Conservation (phyloP, 2,113 vertebrate genomes). For the Grammomys surdaster region DNA sequence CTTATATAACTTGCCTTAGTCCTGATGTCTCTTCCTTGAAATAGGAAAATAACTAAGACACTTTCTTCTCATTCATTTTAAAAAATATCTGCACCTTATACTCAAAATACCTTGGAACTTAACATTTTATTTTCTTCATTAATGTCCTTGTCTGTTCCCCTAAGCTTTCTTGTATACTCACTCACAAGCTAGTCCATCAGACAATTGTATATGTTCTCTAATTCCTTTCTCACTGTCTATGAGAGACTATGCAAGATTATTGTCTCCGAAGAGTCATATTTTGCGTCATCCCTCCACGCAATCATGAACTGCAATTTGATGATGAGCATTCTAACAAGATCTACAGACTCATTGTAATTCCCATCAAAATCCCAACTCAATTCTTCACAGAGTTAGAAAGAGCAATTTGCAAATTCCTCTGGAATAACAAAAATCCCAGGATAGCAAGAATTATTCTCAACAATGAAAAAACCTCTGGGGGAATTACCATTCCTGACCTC, state of each 20-base stretch:
- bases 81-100: neutral
- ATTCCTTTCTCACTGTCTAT: neutral
- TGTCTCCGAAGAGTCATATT: neutral
- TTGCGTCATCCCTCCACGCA: neutral
- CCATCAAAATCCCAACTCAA: no score
- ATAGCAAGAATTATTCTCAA: no score
- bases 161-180: neutral
- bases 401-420: no score
- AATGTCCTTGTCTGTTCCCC: neutral
- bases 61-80: neutral
- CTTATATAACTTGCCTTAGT: neutral
- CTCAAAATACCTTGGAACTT: neutral
- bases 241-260: neutral
- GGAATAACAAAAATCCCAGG: no score
- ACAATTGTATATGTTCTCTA: neutral
- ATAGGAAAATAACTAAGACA: no score
- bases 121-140: neutral
- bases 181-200: neutral
- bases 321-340: neutral
- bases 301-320: neutral
- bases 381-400: no score
- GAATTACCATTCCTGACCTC: no score
- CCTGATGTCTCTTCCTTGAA: neutral
- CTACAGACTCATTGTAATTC: no score
- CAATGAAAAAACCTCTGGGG: no score